Evolutionary conservation across 92 coral and sea anemone genomes (phyloP).

Genomic region (Epizoanthus rinbou): DNA sequence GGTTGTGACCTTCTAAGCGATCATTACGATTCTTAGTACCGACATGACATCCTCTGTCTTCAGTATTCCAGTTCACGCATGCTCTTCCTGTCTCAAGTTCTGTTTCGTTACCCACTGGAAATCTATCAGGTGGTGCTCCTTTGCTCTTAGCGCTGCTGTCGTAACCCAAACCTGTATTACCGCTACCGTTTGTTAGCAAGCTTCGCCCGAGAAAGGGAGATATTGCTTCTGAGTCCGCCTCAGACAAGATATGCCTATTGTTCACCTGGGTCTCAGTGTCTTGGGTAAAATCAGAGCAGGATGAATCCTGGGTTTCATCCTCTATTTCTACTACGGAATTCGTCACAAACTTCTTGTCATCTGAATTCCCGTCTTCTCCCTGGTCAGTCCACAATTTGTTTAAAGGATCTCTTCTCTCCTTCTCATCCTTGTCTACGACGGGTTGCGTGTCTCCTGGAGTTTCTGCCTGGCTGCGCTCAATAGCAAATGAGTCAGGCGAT

Average conservation of each 20-base stretch:
- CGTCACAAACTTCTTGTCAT: not conserved
- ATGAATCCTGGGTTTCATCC: not conserved
- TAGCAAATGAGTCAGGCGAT: conserved; percentile 32
- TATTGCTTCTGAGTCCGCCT: conserved; percentile 17
- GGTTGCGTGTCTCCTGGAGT: not conserved
- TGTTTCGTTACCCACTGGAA: not conserved
- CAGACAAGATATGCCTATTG: not conserved
- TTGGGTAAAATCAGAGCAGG: not conserved
- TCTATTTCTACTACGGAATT: not conserved
- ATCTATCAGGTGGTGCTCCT: not conserved
- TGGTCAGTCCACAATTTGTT: not conserved
- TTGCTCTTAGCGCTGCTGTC: not conserved
- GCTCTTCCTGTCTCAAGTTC: not conserved
- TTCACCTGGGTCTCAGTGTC: not conserved
- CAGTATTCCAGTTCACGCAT: not conserved
- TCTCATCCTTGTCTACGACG: not conserved
- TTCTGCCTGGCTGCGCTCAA: conserved; percentile 18
- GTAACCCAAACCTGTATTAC: not conserved
- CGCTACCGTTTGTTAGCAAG: not conserved
- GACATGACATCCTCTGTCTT: not conserved
- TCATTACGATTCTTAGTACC: not conserved
- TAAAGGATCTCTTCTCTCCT: not conserved
- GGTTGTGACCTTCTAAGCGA: not conserved
- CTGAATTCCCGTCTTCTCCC: not conserved
- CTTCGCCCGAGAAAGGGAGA: not conserved